Percentiles rank a stretch among this genome's conserved stretches.
Evolutionary conservation across 2,113 vertebrate genomes (phyloP).

Genomic region (Sula dactylatra): DNA sequence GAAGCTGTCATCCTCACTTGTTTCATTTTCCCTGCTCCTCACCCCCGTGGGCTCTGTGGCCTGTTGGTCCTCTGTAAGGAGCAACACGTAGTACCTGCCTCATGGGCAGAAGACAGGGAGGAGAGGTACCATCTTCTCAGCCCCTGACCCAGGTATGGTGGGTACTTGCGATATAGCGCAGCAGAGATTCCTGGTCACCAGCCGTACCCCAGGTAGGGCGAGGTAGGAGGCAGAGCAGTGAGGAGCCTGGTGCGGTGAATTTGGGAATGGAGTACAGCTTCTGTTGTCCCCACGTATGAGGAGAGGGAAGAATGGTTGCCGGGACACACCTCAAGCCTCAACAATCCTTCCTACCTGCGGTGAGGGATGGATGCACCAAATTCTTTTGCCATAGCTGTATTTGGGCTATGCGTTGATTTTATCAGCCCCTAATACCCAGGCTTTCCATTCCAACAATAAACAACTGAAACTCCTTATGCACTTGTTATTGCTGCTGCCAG

Average conservation of each 20-base stretch:
- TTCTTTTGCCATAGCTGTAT: background rate
- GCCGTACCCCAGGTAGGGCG: background rate
- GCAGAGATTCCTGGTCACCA: background rate
- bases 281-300: background rate
- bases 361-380: background rate
- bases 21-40: background rate
- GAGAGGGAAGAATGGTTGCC: background rate
- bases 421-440: background rate
- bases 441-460: background rate
- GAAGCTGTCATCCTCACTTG: background rate
- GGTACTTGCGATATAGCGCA: background rate
- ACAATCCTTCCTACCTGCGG: background rate
- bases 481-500: background rate
- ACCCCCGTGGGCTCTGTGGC: background rate
- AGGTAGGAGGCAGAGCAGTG: background rate
- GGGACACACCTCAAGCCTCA: background rate
- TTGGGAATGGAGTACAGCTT: background rate
- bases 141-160: background rate
- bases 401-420: background rate
- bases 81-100: background rate
- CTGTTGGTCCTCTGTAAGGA: background rate
- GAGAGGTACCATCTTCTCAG: background rate
- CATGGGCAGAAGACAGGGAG: background rate
- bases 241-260: background rate
- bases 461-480: background rate